Evolutionary conservation across 2,888 invertebrate species (phyloP), one percentile per base, ranked within the genome.

Genomic region (Spodoptera littoralis): DNA sequence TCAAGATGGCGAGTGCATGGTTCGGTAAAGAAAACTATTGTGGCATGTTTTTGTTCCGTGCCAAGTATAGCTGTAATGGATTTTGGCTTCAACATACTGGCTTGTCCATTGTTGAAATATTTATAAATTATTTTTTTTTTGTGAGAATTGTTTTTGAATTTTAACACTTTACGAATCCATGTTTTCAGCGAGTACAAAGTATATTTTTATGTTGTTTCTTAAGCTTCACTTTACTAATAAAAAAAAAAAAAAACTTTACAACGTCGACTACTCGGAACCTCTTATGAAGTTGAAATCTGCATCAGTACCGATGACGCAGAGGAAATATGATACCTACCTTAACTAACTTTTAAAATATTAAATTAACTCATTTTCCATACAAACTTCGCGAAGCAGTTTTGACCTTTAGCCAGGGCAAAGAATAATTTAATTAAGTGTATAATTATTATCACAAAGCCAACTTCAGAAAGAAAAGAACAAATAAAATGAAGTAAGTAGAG

Each of bases 51-150:
- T 59, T 54, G 46, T 60, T 51, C 22, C 12, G 53, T 8, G 69
- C 44, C 60, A 51, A 55, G 42, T 47, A 36, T 45, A 54, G n/a
- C 1, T 24, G 5, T 72, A 72, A 68, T 72, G 67, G 73, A 50
- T 68, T 68, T 53, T 72, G 58, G 66, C 52, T 2, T 4, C 11
- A 36, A 45, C 18, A 12, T 27, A 30, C 57, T 68, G 65, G 44
- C 47, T 52, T 11, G 18, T 43, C 24, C 0, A 8, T 18, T 36
- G 36, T 1, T 43, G 12, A n/a, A 1, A 36, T 27, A 44, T 49
- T 30, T 18, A 46, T 27, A 60, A 49, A 45, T 18, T 41, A 3
- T 27, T 9, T 36, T 36, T 8, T 2, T 36, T 36, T 48, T 12
- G 27, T 27, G 47, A 27, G n/a, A n/a, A 48, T 27, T 13, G 12